phyloP scores from a whole-genome alignment of 2,888 invertebrate genomes.

The Spatulosminthurus flaviceps region DNA sequence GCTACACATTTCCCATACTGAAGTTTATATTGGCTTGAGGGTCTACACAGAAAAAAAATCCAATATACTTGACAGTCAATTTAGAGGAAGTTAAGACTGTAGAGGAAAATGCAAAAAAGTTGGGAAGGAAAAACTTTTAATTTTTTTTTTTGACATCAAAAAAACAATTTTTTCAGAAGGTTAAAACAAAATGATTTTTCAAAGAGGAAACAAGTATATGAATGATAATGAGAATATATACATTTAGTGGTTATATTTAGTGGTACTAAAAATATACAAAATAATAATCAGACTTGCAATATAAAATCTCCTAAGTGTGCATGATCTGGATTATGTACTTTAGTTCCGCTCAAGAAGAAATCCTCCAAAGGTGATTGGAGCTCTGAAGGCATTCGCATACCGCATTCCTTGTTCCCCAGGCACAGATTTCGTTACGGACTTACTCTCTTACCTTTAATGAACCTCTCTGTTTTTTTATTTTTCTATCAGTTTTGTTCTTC shows the following conservation, averaged over 20 bases:
- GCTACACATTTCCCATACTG: neutral
- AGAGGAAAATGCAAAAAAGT: too few relatives aligned
- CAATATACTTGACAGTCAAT: too few relatives aligned
- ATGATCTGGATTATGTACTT: conserved; percentile 52
- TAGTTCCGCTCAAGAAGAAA: conserved; percentile 64
- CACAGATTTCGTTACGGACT: conserved; percentile 48
- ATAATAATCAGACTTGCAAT: conserved; percentile 9
- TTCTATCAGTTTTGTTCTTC: neutral
- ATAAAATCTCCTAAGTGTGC: conserved; percentile 43
- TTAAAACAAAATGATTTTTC: too few relatives aligned
- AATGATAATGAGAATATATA: too few relatives aligned
- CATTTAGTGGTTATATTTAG: too few relatives aligned
- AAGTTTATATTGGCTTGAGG: conserved; percentile 25
- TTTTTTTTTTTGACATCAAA: too few relatives aligned
- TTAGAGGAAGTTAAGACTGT: too few relatives aligned
- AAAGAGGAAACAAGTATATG: too few relatives aligned
- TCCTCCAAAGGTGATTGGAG: conserved; percentile 63
- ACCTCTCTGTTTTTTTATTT: conserved; percentile 32
- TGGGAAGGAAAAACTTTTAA: too few relatives aligned
- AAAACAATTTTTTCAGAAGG: too few relatives aligned
- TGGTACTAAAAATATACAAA: neutral
- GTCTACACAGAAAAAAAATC: conserved; percentile 7
- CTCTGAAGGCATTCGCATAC: conserved; percentile 52
- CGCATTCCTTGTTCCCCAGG: conserved; percentile 45
- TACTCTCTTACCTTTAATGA: conserved; percentile 41